phyloP scores from a whole-genome alignment of 2,888 invertebrate species.

The Halictus ligatus region DNA sequence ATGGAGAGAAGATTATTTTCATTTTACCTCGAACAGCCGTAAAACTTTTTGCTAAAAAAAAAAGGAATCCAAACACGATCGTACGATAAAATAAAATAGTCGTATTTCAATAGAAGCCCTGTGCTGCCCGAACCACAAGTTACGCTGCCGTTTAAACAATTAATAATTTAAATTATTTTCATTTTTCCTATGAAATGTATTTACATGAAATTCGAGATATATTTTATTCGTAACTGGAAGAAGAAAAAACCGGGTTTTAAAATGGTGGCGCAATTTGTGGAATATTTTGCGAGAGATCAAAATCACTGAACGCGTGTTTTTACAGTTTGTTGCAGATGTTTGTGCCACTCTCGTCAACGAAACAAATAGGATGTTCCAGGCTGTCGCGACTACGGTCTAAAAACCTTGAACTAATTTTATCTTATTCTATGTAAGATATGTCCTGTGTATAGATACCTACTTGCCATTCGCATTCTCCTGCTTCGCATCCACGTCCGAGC shows the following conservation, averaged over 20 bases:
- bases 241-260: neutral
- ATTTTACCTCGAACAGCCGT: neutral
- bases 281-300: neutral
- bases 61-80: neutral
- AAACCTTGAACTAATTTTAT: slow-evolving; percentile 75
- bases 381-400: slow-evolving; percentile 67
- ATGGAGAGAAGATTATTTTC: neutral
- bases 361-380: slow-evolving; percentile 64
- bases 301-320: neutral
- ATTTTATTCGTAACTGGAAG: neutral
- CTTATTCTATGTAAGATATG: slow-evolving; percentile 79
- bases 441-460: slow-evolving; percentile 79
- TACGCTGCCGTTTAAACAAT: neutral
- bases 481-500: slow-evolving; percentile 70
- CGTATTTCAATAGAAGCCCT: neutral
- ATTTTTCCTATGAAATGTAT: too few relatives aligned
- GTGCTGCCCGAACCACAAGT: neutral
- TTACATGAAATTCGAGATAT: neutral
- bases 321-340: slow-evolving; percentile 61
- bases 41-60: neutral
- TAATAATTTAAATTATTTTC: neutral
- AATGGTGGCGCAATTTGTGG: neutral
- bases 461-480: slow-evolving; percentile 70
- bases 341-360: slow-evolving; percentile 68
- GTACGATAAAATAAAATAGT: neutral